Base-by-base conservation (phyloP, 2,888 invertebrate genomes). In the Dugesia japonica region DNA sequence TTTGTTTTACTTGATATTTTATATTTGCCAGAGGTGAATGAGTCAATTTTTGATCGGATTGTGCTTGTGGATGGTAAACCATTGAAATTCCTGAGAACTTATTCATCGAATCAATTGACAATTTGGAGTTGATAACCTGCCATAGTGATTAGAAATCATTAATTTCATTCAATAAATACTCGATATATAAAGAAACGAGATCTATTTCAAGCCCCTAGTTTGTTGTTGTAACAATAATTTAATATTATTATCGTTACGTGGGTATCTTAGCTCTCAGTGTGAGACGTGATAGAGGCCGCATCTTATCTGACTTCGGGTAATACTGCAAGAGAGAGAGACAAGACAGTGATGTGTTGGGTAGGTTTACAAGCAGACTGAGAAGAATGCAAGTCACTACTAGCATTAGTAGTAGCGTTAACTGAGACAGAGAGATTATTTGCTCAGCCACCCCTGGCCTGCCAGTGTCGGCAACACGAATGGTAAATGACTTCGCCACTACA, bases 161-260 rank as follows among this genome's bases (percentile, higher is more conserved):
- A 56, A 56, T 56, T 13, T 56, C 56, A 56, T 56, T 56, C 56
- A 56, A 9, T 56, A 56, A 56, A 56, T 56, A 56, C 56, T 56
- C 9, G 56, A 56, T 56, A 56, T 38, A 38, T 31, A 31, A 56
- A 56, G 56, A 56, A 56, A 56, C 56, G 56, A 56, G 56, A 56
- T 56, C 56, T 56, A 56, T 56, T 56, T 56, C 56, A 56, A 56
- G 56, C 56, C 56, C 56, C 56, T 56, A 56, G 56, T 56, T n/a
- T 56, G 56, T 56, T 56, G 56, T 56, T 56, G 56, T 56, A 56
- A 56, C 56, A 56, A 56, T 56, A 56, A 56, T 56, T 56, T 56
- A 56, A 56, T 56, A 56, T 56, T 56, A 56, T 56, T 56, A 56
- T 56, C 56, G 56, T 56, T 56, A 56, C 56, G 56, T 56, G 56